Percentiles rank a stretch among this genome's conserved stretches.
These are phyloP conservation scores for Pteropus rufus DNA, from an alignment of 2,797 vertebrate genomes.

Conservation along the genomic window DNA sequence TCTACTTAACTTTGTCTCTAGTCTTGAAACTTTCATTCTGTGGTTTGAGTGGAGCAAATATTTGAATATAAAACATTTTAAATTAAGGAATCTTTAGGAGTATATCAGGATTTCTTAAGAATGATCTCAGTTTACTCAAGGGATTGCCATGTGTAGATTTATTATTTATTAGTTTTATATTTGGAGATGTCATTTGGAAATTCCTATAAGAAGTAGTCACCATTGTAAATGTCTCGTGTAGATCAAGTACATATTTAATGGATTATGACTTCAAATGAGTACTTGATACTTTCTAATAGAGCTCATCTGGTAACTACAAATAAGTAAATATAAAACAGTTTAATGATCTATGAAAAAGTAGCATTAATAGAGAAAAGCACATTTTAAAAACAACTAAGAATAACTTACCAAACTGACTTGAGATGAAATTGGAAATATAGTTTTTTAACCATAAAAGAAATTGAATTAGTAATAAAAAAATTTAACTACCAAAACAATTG, in stretches of 20 bases:
- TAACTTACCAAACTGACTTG: background rate
- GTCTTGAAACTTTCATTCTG: background rate
- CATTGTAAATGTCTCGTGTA: background rate
- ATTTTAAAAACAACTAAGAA: background rate
- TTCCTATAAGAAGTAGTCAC: background rate
- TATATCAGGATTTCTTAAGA: background rate
- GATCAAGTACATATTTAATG: background rate
- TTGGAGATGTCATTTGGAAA: background rate
- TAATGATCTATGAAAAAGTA: background rate
- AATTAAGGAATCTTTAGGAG: background rate
- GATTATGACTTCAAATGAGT: background rate
- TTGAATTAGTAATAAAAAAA: background rate
- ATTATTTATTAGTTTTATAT: background rate
- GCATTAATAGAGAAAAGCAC: background rate
- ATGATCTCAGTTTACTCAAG: background rate
- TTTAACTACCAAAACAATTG: background rate
- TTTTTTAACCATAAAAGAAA: conserved; percentile 6
- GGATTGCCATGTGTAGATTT: background rate
- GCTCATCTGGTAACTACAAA: background rate
- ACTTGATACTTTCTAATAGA: background rate
- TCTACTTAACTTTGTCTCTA: background rate
- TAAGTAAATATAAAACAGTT: background rate
- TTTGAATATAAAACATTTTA: background rate
- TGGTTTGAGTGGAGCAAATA: background rate
- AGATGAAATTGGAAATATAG: conserved; percentile 9